Percentiles rank a stretch among this genome's conserved stretches.
Evolutionary conservation across 1,140 invertebrate species (phyloP).

Genomic region (Drosophila orena): DNA sequence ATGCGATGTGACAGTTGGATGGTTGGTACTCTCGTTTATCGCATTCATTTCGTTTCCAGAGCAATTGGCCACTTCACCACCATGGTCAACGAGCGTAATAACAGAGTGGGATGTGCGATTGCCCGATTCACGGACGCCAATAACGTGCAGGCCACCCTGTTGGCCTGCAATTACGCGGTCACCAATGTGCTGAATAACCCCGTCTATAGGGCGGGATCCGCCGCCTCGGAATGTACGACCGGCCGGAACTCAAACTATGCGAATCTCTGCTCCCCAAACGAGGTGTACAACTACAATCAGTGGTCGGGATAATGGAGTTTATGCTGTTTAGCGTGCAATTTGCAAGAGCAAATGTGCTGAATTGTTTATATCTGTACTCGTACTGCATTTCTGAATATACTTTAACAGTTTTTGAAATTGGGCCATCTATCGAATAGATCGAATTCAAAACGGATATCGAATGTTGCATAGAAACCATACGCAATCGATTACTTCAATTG

Average conservation of each 20-base stretch:
- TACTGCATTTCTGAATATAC: no score
- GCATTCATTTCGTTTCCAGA: conserved; percentile 11
- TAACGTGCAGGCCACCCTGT: conserved; percentile 42
- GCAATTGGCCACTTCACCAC: conserved; percentile 72
- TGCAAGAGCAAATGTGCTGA: not conserved
- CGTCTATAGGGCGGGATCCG: conserved; percentile 56
- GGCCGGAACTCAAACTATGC: conserved; percentile 61
- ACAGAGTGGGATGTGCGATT: conserved; percentile 65
- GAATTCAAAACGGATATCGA: no score
- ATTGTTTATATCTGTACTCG: no score
- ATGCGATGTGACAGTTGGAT: no score
- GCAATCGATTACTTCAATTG: no score
- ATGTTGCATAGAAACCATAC: no score
- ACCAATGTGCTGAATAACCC: conserved; percentile 67
- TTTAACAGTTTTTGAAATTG: no score
- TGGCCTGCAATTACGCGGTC: conserved; percentile 72
- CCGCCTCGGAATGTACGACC: conserved; percentile 53
- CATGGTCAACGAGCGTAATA: conserved; percentile 69
- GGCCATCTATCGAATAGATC: no score
- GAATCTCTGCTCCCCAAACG: conserved; percentile 57
- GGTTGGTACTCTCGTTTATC: not conserved
- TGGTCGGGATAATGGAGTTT: conserved; percentile 33
- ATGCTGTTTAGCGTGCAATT: not conserved
- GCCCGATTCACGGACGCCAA: conserved; percentile 52
- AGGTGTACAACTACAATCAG: conserved; percentile 65